Evolutionary conservation across 2,888 invertebrate species (phyloP).

Genomic region (Mythimna impura): DNA sequence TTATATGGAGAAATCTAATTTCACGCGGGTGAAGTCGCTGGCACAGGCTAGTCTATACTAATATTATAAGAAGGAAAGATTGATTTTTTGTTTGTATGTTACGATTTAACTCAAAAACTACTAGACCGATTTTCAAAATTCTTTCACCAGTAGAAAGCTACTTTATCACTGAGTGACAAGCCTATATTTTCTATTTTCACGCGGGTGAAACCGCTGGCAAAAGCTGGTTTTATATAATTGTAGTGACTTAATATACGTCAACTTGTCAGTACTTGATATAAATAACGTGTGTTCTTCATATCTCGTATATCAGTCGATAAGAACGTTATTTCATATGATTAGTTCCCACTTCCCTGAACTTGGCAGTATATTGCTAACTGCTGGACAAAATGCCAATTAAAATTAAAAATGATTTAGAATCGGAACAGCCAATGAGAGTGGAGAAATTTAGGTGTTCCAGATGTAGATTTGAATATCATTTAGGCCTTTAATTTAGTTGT

Average conservation of each 20-base stretch:
- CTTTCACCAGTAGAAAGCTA: too few relatives aligned
- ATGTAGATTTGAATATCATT: background rate
- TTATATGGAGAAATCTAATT: too few relatives aligned
- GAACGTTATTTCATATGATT: constrained; percentile 5
- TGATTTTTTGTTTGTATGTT: too few relatives aligned
- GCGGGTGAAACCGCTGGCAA: too few relatives aligned
- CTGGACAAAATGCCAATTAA: constrained; percentile 22
- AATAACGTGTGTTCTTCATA: constrained; percentile 13
- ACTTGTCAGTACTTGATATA: constrained; percentile 23
- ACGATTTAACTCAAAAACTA: too few relatives aligned
- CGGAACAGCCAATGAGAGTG: background rate
- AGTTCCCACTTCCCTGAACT: constrained; percentile 35
- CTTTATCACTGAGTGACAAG: too few relatives aligned
- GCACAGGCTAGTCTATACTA: too few relatives aligned
- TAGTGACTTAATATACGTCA: background rate
- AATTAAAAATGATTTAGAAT: constrained; percentile 21
- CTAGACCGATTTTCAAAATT: too few relatives aligned
- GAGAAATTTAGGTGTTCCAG: background rate
- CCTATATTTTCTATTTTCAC: too few relatives aligned
- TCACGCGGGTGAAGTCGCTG: too few relatives aligned
- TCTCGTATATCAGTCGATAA: constrained; percentile 44
- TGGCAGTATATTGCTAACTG: constrained; percentile 15
- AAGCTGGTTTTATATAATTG: too few relatives aligned
- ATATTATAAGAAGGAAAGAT: too few relatives aligned
- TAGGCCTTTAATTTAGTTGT: background rate